Conservation (phyloP, 2,797 vertebrate species). For the Vespertilio murinus region DNA sequence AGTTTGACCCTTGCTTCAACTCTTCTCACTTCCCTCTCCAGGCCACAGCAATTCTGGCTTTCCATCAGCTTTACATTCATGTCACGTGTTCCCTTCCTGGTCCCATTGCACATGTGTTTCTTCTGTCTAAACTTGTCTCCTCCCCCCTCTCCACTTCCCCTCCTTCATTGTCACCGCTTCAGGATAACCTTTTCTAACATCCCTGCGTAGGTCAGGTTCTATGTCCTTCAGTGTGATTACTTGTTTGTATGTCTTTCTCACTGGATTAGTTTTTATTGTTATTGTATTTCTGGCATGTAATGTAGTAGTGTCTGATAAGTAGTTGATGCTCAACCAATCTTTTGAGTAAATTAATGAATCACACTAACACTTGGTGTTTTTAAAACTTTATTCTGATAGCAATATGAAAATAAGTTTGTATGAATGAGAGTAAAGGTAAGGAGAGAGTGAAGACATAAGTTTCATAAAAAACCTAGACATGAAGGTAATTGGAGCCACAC, state of each 20-base stretch:
- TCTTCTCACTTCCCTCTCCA: background rate
- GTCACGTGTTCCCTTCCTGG: accelerated
- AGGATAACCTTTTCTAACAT: background rate
- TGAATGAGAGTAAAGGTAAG: background rate
- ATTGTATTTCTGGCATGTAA: background rate
- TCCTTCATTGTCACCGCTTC: background rate
- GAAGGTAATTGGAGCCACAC: background rate
- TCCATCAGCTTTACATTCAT: background rate
- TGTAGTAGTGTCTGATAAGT: background rate
- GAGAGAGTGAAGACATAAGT: background rate
- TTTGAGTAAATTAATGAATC: background rate
- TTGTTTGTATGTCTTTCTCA: background rate
- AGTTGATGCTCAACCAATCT: background rate
- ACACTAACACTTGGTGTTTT: background rate
- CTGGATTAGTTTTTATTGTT: background rate
- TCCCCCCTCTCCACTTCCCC: background rate
- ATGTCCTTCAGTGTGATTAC: background rate
- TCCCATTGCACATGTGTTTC: background rate
- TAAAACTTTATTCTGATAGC: background rate
- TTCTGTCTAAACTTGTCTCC: background rate
- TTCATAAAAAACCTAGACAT: background rate
- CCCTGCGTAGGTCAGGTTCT: background rate
- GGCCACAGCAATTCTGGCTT: background rate
- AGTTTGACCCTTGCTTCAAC: background rate
- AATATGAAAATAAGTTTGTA: background rate